Base-by-base conservation (phyloP, 2,888 invertebrate species). In the Anoncus sp. region DNA sequence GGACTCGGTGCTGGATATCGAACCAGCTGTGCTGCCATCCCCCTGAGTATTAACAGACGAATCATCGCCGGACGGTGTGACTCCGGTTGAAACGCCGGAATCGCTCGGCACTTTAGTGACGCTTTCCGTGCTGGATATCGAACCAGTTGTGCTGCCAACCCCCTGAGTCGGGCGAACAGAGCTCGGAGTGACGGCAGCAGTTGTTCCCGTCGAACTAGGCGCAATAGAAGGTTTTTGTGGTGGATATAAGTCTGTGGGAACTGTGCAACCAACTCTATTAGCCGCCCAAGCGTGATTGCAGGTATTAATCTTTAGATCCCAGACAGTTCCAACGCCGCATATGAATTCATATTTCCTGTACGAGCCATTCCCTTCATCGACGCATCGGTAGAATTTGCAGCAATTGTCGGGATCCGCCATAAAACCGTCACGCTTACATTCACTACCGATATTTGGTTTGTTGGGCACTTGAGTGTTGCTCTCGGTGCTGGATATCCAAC, bases 261-360 rank as follows among this genome's bases (percentile, higher is more conserved):
- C 53, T 31, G 27, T 57, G 27, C 75, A 83, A 83, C 74, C 74
- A 73, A 75, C 47, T 74, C 79, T 65, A 65, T 83, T 82, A 53
- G 89, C 90, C 12, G 90, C 90, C 88, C 91, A 91, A 73, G 91
- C 91, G 83, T 93, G 92, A 86, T 93, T 93, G 83, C 95, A 95
- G 0, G 92, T 92, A 83, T 92, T 92, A 67, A 92, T 92, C 43
- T 92, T 90, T 81, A 93, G 92, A 87, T 94, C 93, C 94, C 94
- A 94, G 45, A 93, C 92, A 0, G 94, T 94, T 51, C 93, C 93
- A 24, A 91, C 91, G 0, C 93, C 93, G 82, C 94, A 94, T 7
- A 90, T 91, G 78, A 93, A 94, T 9, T 93, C 92, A 69, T 93
- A 92, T 76, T 90, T 92, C 27, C 87, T 92, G 71, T 90, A 92